Evolutionary conservation across 2,888 invertebrate species (phyloP).

Genomic region (Mesochorus sp.): DNA sequence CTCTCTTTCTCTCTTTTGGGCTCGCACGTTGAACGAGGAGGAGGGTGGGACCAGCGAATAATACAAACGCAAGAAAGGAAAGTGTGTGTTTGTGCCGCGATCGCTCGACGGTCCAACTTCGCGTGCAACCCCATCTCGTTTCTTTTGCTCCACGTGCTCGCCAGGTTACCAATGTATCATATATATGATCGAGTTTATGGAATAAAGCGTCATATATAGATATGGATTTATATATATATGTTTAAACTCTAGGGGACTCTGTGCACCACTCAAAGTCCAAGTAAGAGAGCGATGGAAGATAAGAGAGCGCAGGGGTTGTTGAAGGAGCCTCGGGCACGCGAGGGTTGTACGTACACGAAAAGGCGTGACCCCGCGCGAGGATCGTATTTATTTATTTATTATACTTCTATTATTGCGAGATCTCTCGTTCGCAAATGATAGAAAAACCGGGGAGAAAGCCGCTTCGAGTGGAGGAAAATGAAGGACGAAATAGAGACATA

Average conservation of each 20-base stretch:
- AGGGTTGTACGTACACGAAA: slow-evolving; percentile 62
- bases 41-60: slow-evolving; percentile 31
- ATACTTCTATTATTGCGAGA: slow-evolving; percentile 59
- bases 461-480: not conserved
- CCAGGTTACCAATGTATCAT: slow-evolving; percentile 47
- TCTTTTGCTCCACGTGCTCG: slow-evolving; percentile 58
- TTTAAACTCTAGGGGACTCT: slow-evolving; percentile 51
- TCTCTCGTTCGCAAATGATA: slow-evolving; percentile 43
- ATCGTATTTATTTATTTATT: slow-evolving; percentile 62
- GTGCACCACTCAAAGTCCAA: slow-evolving; percentile 47
- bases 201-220: not conserved
- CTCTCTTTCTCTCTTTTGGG: slow-evolving; percentile 2
- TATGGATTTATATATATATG: slow-evolving; percentile 7
- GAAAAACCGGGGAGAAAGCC: not conserved
- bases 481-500: slow-evolving; percentile 40
- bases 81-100: slow-evolving; percentile 31
- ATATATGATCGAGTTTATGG: slow-evolving; percentile 14
- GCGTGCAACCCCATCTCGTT: slow-evolving; percentile 57
- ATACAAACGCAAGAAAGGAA: slow-evolving; percentile 33
- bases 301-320: slow-evolving; percentile 43
- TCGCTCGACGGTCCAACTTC: slow-evolving; percentile 58
- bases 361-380: slow-evolving; percentile 60
- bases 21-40: slow-evolving; percentile 24
- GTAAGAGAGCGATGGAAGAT: slow-evolving; percentile 3
- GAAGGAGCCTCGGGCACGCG: slow-evolving; percentile 60